Conservation (phyloP, 2,113 vertebrate species). For the Tyto alba region DNA sequence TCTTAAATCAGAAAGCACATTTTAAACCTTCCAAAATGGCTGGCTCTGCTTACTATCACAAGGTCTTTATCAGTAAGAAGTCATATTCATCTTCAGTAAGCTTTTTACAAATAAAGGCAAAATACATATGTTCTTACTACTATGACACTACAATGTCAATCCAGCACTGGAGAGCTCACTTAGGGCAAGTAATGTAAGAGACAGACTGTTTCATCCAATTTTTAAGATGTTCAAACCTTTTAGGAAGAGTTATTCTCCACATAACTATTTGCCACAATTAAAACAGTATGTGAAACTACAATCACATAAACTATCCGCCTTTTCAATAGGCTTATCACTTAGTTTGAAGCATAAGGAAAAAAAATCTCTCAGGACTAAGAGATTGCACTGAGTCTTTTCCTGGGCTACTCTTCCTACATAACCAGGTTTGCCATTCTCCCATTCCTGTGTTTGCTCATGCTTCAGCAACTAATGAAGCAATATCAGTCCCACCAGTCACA, state of each 20-base stretch:
- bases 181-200: accelerated
- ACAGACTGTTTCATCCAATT: neutral
- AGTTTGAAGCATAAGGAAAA: neutral
- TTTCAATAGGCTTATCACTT: neutral
- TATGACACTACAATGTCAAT: neutral
- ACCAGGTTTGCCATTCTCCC: neutral
- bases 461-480: slow-evolving; percentile 4
- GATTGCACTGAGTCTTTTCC: neutral
- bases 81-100: neutral
- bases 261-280: neutral
- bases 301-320: neutral
- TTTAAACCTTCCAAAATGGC: neutral
- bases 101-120: neutral
- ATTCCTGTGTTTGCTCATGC: neutral
- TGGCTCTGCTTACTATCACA: neutral
- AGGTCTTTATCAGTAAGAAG: neutral
- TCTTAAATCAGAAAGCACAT: neutral
- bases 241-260: neutral
- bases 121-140: neutral
- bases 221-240: neutral
- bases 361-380: neutral
- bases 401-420: neutral
- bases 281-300: neutral
- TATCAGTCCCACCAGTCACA: neutral
- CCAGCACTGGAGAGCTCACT: neutral